Evolutionary conservation across 2,888 invertebrate species (phyloP).

Genomic region (Anorthoa munda): DNA sequence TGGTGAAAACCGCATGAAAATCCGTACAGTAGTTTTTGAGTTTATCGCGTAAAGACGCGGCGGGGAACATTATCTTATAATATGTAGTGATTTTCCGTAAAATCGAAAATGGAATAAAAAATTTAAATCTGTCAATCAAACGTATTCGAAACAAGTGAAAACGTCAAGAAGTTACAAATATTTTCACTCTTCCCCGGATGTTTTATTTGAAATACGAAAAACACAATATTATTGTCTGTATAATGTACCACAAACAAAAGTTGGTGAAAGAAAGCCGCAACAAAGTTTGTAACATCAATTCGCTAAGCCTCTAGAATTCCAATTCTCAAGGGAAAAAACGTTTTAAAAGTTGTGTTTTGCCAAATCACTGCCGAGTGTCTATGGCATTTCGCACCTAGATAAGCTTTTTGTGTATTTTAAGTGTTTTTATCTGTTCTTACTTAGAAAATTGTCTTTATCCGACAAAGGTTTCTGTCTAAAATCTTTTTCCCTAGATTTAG

Average conservation of each 20-base stretch:
- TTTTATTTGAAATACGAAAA: slow-evolving; percentile 25
- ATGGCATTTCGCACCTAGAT: background rate
- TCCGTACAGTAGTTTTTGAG: too few relatives aligned
- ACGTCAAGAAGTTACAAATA: background rate
- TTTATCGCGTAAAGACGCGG: too few relatives aligned
- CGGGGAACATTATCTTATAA: too few relatives aligned
- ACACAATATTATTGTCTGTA: slow-evolving; percentile 35
- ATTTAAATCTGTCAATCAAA: background rate
- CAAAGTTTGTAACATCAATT: slow-evolving; percentile 67
- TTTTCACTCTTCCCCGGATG: background rate
- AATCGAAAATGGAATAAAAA: slow-evolving; percentile 13
- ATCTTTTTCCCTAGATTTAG: background rate
- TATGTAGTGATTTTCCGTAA: too few relatives aligned
- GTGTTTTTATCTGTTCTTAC: slow-evolving; percentile 3
- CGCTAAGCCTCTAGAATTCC: slow-evolving; percentile 60
- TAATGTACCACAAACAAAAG: slow-evolving; percentile 43
- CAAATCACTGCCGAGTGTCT: slow-evolving; percentile 47
- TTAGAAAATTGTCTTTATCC: background rate
- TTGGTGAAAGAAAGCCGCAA: slow-evolving; percentile 54
- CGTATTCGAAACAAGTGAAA: slow-evolving; percentile 7
- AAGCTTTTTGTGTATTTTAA: slow-evolving; percentile 13
- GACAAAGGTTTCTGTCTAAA: slow-evolving; percentile 5
- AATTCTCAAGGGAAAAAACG: slow-evolving; percentile 61
- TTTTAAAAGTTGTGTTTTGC: slow-evolving; percentile 61
- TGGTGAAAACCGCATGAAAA: too few relatives aligned